These are phyloP conservation scores for Drosophila cracens DNA, from an alignment of 2,888 invertebrate genomes.

Conservation along the genomic window DNA sequence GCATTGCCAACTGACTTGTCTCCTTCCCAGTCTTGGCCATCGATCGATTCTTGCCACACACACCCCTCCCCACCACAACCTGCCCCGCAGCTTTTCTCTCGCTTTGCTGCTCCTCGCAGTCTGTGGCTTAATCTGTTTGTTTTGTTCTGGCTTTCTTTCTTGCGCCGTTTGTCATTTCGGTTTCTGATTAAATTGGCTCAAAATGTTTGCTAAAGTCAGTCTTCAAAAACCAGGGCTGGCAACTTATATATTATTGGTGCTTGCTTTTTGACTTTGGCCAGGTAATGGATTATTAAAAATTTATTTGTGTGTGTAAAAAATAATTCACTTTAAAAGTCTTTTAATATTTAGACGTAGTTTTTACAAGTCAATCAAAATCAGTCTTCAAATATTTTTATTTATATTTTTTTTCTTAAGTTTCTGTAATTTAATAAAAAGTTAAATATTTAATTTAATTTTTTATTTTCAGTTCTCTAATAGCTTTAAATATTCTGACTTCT, in stretches of 20 bases:
- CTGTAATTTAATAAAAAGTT: too few species aligned
- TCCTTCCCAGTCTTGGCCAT: background rate
- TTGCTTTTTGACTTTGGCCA: background rate
- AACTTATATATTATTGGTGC: background rate
- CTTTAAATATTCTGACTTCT: background rate
- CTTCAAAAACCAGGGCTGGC: constrained; percentile 39
- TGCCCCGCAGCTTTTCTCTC: background rate
- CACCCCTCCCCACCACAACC: background rate
- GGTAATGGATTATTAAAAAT: background rate
- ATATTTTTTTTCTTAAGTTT: background rate
- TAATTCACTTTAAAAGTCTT: background rate
- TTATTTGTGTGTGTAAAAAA: background rate
- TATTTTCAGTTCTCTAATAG: background rate
- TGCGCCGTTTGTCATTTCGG: constrained; percentile 70
- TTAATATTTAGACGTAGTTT: background rate
- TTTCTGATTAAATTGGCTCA: constrained; percentile 79
- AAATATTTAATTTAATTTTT: background rate
- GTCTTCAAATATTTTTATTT: background rate
- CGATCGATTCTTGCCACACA: constrained; percentile 8
- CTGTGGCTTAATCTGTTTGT: constrained; percentile 10
- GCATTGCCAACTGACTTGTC: constrained; percentile 40
- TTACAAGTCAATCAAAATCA: background rate
- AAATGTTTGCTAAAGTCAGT: constrained; percentile 56
- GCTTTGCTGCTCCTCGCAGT: background rate
- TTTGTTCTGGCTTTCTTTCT: constrained; percentile 53